Conservation (phyloP, 2,113 vertebrate species). For the Nipponia nippon region DNA sequence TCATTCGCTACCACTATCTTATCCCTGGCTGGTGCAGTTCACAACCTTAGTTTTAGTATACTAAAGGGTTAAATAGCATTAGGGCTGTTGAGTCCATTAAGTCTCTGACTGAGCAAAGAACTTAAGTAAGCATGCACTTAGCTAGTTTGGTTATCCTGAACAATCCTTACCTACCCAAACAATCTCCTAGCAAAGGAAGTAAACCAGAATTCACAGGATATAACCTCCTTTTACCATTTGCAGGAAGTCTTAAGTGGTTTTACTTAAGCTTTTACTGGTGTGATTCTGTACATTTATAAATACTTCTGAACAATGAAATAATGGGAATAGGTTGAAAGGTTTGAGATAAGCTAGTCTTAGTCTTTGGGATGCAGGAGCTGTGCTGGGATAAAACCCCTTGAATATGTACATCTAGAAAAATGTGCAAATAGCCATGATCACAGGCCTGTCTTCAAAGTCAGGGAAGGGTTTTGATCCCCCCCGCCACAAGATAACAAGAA, state of each 20-base stretch:
- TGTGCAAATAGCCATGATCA: background rate
- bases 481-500: background rate
- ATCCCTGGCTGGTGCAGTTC: background rate
- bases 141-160: background rate
- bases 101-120: background rate
- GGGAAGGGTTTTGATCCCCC: background rate
- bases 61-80: background rate
- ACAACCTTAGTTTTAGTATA: background rate
- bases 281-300: background rate
- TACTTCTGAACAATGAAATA: background rate
- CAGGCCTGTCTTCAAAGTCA: background rate
- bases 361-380: background rate
- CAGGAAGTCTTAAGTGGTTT: background rate
- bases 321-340: background rate
- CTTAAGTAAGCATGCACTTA: background rate
- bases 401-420: background rate
- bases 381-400: background rate
- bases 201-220: background rate
- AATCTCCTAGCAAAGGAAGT: background rate
- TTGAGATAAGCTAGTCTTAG: background rate
- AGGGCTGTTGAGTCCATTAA: background rate
- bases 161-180: background rate
- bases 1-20: background rate
- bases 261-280: background rate
- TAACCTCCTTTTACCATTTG: background rate